phyloP scores from a whole-genome alignment of 2,113 vertebrate species.

The Struthio camelus region DNA sequence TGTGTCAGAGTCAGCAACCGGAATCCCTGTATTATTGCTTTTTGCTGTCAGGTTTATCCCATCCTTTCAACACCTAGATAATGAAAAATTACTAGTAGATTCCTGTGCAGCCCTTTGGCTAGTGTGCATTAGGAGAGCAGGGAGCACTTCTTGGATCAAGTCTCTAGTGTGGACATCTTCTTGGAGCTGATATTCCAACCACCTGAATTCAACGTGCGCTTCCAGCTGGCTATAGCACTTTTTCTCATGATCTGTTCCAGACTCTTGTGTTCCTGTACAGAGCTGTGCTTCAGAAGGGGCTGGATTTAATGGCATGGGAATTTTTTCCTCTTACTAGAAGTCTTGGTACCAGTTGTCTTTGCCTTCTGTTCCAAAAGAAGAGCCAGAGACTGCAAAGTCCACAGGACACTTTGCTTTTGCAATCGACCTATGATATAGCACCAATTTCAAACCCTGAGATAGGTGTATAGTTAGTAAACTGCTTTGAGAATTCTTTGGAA shows the following conservation, averaged over 20 bases:
- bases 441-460: background rate
- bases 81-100: background rate
- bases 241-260: background rate
- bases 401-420: background rate
- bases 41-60: background rate
- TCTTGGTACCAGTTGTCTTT: background rate
- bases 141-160: background rate
- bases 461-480: background rate
- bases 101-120: background rate
- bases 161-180: background rate
- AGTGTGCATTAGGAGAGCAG: background rate
- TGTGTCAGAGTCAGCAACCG: background rate
- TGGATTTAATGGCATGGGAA: background rate
- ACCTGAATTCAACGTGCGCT: background rate
- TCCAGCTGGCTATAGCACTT: background rate
- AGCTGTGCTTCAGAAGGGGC: background rate
- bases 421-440: fast-evolving
- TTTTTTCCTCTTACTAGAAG: background rate
- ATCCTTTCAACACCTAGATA: background rate
- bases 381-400: background rate
- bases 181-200: background rate
- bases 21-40: background rate
- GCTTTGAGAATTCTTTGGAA: conserved; percentile 6
- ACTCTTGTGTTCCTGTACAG: background rate
- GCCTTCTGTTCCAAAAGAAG: background rate